These are phyloP conservation scores for Abscondita cerata DNA, from an alignment of 2,888 invertebrate genomes.

Conservation along the genomic window DNA sequence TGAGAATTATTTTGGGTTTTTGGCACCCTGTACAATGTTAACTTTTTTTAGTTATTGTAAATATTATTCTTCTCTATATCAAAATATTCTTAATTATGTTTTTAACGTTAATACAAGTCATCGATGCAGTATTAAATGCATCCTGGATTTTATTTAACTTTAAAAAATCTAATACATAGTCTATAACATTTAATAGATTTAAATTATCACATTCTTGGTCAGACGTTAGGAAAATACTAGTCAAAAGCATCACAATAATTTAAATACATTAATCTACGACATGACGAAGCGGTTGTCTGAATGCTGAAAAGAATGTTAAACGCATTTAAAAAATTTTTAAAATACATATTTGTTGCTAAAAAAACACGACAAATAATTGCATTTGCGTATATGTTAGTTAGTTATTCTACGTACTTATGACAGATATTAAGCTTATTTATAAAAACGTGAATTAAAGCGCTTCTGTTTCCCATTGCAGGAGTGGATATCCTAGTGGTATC, in stretches of 20 bases:
- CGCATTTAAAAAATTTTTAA: background rate
- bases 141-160: too few species aligned
- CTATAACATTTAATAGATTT: conserved; percentile 1
- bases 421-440: conserved; percentile 32
- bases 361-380: too few species aligned
- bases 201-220: conserved; percentile 35
- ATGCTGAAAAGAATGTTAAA: background rate
- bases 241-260: conserved; percentile 10
- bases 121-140: too few species aligned
- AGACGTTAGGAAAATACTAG: conserved; percentile 18
- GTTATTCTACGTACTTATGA: conserved; percentile 5
- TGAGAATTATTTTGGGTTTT: too few species aligned
- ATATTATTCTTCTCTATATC: too few species aligned
- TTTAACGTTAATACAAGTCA: too few species aligned
- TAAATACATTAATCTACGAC: conserved; percentile 13
- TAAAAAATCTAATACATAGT: too few species aligned
- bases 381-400: background rate
- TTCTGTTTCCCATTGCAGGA: conserved; percentile 40
- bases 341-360: too few species aligned
- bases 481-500: conserved; percentile 27
- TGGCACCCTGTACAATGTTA: too few species aligned
- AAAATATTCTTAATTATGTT: too few species aligned
- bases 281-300: background rate
- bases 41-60: too few species aligned
- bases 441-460: conserved; percentile 37